Evolutionary conservation across 2,797 vertebrate species (phyloP).

Genomic region (Eulemur rubriventer): DNA sequence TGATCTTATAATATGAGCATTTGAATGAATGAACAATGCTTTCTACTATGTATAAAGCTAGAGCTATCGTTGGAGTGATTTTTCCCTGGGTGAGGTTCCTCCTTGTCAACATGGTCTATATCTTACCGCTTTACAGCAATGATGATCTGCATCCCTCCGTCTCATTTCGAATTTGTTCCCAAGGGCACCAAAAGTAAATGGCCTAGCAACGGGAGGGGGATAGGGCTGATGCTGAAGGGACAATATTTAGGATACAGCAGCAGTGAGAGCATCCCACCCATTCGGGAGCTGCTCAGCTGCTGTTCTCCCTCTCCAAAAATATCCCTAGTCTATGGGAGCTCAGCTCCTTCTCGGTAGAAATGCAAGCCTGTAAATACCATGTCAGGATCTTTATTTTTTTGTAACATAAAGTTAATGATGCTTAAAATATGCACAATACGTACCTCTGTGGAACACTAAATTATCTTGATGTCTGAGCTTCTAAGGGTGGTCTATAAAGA

Average conservation of each 20-base stretch:
- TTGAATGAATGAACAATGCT: background rate
- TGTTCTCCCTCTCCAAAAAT: background rate
- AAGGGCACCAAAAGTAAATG: background rate
- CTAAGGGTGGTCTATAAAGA: slow-evolving; percentile 57
- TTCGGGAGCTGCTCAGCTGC: background rate
- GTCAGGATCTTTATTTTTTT: slow-evolving; percentile 64
- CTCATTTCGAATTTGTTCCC: slow-evolving; percentile 1
- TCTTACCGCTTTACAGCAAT: background rate
- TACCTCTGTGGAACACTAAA: slow-evolving; percentile 49
- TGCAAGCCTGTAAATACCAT: slow-evolving; percentile 68
- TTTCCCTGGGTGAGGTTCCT: background rate
- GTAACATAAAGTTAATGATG: slow-evolving; percentile 74
- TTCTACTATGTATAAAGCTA: background rate
- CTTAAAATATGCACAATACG: slow-evolving; percentile 68
- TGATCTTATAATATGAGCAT: background rate
- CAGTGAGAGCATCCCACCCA: background rate
- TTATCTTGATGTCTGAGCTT: slow-evolving; percentile 65
- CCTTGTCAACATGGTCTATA: background rate
- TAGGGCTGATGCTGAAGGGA: background rate
- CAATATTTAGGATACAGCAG: background rate
- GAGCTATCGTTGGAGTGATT: background rate
- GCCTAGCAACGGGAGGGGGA: background rate
- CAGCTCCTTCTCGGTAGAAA: slow-evolving; percentile 50
- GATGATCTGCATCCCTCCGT: background rate
- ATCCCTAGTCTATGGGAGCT: background rate